Evolutionary conservation across 2,113 vertebrate species (phyloP).

Genomic region (Pantherophis guttatus): DNA sequence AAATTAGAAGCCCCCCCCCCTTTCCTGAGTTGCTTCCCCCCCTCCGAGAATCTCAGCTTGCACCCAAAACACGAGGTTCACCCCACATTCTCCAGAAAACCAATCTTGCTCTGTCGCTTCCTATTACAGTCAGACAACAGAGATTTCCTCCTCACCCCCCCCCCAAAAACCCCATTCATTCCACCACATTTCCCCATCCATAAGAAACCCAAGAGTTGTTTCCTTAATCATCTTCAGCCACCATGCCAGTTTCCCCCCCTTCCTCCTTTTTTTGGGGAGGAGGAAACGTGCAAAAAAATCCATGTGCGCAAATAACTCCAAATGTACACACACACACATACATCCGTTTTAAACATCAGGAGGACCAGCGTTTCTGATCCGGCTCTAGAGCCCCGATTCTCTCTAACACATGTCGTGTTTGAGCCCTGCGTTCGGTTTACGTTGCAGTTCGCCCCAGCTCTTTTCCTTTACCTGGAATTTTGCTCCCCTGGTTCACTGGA

Average conservation of each 20-base stretch:
- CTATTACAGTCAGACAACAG: rapidly evolving
- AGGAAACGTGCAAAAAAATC: neutral
- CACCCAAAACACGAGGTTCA: rapidly evolving
- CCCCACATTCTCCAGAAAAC: rapidly evolving
- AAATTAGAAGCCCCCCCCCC: neutral
- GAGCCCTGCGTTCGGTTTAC: rapidly evolving
- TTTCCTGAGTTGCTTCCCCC: neutral
- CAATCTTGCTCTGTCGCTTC: neutral
- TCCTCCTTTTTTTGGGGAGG: neutral
- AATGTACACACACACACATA: too few relatives aligned
- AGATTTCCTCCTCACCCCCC: too few relatives aligned
- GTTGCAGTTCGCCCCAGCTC: rapidly evolving
- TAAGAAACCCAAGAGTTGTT: neutral
- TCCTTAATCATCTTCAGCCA: neutral
- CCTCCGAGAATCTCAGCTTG: neutral
- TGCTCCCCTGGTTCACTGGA: neutral
- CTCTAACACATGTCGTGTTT: neutral
- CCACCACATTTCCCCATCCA: rapidly evolving
- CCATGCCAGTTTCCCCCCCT: neutral
- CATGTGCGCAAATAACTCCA: neutral
- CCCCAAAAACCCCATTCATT: rapidly evolving
- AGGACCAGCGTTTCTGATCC: rapidly evolving
- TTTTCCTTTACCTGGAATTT: neutral
- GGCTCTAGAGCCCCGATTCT: neutral
- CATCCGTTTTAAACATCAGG: neutral